Base-by-base conservation (phyloP, 1,140 invertebrate genomes). In the Bombus impatiens region DNA sequence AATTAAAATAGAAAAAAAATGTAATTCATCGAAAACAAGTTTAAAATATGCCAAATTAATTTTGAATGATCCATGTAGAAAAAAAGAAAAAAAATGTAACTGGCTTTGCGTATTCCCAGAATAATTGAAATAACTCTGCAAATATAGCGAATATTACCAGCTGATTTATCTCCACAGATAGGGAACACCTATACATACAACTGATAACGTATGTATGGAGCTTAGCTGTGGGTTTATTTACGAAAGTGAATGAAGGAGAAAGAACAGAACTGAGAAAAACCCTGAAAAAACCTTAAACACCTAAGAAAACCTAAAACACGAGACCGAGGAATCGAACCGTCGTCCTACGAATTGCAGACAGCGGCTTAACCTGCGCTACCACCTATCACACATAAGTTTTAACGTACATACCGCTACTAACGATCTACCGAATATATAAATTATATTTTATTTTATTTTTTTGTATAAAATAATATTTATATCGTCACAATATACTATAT, bases 121-220 rank as follows among this genome's bases (percentile, higher is more conserved):
- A 89, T 57, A 86, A 93, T 77, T 5, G 78, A 3, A 37, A 42
- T 78, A 35, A 79, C 79, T 87, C 89, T 91, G 88, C 22, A 85
- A 94, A 94, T 90, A 95, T 94, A 95, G 94, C 94, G 88, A 86
- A 88, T 86, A 53, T 87, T 0, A 88, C 90, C 91, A 92, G 93
- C 90, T 12, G n/a, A 72, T 92, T 93, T 91, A 89, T 90, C 89
- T 92, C 93, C 94, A 95, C 93, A 92, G 82, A 81, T 70, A 88
- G 84, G 87, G 87, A 94, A 94, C 93, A 94, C 93, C 94, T 1
- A 10, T 42, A 84, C 86, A 86, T 88, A 92, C 90, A 79, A 94
- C 91, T 87, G 78, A 88, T 44, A 79, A 67, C 86, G 72, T 86
- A 92, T 87, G 89, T 84, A 92, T 88, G 94, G 93, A 95, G 94